phyloP scores from a whole-genome alignment of 2,797 vertebrate species.

The Margarornis squamiger region DNA sequence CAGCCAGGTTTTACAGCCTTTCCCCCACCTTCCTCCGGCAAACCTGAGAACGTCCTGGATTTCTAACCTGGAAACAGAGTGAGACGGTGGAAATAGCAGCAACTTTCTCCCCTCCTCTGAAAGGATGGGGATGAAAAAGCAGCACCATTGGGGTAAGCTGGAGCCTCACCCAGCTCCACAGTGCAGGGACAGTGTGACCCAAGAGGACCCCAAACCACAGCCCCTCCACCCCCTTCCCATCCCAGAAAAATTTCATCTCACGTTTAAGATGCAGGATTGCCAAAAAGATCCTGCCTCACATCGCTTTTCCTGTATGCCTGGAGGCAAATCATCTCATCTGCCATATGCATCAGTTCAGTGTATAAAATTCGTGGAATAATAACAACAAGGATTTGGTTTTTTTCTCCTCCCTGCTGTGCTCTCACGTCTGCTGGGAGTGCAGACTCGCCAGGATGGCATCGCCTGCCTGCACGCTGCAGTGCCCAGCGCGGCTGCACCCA shows the following conservation, averaged over 20 bases:
- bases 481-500: background rate
- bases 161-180: background rate
- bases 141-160: rapidly evolving
- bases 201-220: background rate
- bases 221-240: background rate
- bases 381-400: background rate
- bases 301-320: background rate
- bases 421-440: background rate
- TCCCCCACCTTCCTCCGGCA: slow-evolving; percentile 24
- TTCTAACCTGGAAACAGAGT: slow-evolving; percentile 35
- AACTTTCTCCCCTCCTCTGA: background rate
- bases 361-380: background rate
- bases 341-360: background rate
- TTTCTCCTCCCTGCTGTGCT: background rate
- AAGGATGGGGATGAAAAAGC: background rate
- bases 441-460: background rate
- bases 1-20: slow-evolving; percentile 27
- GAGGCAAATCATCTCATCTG: slow-evolving; percentile 53
- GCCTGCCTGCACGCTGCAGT: background rate
- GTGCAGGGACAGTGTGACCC: background rate
- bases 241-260: background rate
- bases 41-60: slow-evolving; percentile 45
- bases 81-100: background rate
- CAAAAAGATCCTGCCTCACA: background rate
- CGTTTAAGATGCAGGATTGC: background rate